Conservation (phyloP, 1,140 invertebrate species). For the Holotrichia oblita region DNA sequence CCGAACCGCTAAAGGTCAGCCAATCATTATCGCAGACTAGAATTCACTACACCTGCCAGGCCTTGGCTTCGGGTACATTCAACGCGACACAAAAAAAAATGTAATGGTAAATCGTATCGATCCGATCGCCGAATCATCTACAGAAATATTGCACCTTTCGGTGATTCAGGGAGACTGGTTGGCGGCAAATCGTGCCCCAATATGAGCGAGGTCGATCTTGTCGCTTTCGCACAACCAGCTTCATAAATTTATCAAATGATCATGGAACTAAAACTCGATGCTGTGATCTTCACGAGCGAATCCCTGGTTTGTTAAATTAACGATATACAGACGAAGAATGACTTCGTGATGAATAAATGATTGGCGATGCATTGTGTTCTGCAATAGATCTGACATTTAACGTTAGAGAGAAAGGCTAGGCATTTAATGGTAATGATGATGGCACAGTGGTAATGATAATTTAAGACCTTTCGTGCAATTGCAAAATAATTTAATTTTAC, state of each 20-base stretch:
- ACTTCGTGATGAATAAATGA: conserved; percentile 12
- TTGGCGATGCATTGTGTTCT: neutral
- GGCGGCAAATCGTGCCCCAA: neutral
- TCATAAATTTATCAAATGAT: neutral
- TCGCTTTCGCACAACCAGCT: neutral
- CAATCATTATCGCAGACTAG: conserved; percentile 16
- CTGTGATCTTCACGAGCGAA: neutral
- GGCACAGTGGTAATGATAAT: neutral
- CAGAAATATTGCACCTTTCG: too few relatives aligned
- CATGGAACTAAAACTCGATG: neutral
- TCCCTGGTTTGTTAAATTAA: conserved; percentile 1
- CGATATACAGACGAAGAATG: neutral
- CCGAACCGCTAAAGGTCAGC: conserved; percentile 24
- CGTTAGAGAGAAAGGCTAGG: conserved; percentile 3
- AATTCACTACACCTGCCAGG: conserved; percentile 9
- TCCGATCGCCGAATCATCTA: neutral
- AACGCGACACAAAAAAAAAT: neutral
- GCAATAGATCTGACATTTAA: neutral
- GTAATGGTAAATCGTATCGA: neutral
- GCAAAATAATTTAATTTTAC: neutral
- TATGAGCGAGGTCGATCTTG: neutral
- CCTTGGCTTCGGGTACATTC: neutral
- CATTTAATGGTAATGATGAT: conserved; percentile 20
- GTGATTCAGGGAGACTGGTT: conserved; percentile 15
- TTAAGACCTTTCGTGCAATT: neutral